Conservation (phyloP, 2,797 vertebrate species). For the Hypotaenidia philippensis region DNA sequence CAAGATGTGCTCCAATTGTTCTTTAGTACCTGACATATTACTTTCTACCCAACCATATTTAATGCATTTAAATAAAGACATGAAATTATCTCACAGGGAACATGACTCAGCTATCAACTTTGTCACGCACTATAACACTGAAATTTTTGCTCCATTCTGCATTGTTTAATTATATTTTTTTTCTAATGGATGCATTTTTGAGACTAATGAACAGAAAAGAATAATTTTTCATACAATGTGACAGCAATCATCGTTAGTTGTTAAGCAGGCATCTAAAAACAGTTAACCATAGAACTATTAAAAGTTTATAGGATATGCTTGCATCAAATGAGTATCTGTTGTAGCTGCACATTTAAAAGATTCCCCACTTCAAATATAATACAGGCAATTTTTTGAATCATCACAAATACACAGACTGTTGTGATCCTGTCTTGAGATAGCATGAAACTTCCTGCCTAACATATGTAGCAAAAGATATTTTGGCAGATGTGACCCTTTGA, state of each 20-base stretch:
- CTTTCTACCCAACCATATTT: background rate
- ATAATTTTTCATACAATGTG: background rate
- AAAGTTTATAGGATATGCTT: background rate
- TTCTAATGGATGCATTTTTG: background rate
- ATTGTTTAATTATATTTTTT: background rate
- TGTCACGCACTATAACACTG: background rate
- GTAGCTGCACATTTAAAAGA: background rate
- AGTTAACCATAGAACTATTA: background rate
- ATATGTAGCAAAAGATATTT: background rate
- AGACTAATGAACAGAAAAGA: background rate
- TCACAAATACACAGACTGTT: background rate
- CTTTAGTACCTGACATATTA: slow-evolving; percentile 4
- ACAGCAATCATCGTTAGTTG: background rate
- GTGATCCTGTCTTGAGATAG: background rate
- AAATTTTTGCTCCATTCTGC: background rate
- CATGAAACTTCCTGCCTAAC: background rate
- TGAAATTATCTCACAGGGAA: background rate
- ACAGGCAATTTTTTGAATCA: background rate
- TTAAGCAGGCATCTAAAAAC: background rate
- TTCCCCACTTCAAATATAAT: background rate
- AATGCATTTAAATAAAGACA: slow-evolving; percentile 8
- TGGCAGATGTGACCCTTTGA: background rate
- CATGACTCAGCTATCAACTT: slow-evolving; percentile 1
- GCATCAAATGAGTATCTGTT: background rate
- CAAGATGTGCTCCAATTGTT: slow-evolving; percentile 44